These are phyloP conservation scores for Gobius niger DNA, from an alignment of 2,113 vertebrate genomes.

Conservation along the genomic window DNA sequence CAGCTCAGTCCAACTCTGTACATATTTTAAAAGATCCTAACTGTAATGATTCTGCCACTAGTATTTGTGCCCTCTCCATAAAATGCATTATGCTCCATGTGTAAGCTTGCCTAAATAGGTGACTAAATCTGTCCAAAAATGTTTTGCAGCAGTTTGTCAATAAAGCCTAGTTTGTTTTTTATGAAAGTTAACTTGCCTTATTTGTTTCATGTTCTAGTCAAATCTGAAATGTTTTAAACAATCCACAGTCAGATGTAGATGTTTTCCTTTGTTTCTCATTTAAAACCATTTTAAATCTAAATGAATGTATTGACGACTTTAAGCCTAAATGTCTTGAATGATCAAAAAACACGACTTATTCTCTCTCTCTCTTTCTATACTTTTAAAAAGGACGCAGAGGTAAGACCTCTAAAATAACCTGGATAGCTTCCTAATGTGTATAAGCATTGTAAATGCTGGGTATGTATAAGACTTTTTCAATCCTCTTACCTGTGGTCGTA, in stretches of 20 bases:
- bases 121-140: conserved; percentile 97
- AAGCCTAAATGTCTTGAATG: conserved; percentile 80
- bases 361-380: conserved; percentile 84
- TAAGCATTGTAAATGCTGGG: conserved; percentile 81
- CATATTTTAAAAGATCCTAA: conserved; percentile 85
- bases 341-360: conserved; percentile 83
- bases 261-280: conserved; percentile 73
- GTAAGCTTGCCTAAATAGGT: conserved; percentile 99
- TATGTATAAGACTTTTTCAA: conserved; percentile 84
- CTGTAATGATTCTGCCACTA: conserved; percentile 86
- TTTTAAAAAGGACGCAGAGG: conserved; percentile 85
- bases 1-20: conserved; percentile 93
- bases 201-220: conserved; percentile 89
- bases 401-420: conserved; percentile 86
- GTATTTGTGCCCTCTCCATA: conserved; percentile 93
- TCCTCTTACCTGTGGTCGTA: conserved; percentile 80
- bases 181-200: conserved; percentile 97
- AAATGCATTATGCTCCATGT: conserved; percentile 96
- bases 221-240: conserved; percentile 82
- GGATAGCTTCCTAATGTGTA: conserved; percentile 85
- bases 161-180: conserved; percentile 99
- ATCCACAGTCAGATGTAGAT: conserved; percentile 71
- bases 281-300: conserved; percentile 82
- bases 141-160: conserved; percentile 98
- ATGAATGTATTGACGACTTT: conserved; percentile 81